phyloP scores from a whole-genome alignment of 2,797 vertebrate species.

The Myotis planiceps region DNA sequence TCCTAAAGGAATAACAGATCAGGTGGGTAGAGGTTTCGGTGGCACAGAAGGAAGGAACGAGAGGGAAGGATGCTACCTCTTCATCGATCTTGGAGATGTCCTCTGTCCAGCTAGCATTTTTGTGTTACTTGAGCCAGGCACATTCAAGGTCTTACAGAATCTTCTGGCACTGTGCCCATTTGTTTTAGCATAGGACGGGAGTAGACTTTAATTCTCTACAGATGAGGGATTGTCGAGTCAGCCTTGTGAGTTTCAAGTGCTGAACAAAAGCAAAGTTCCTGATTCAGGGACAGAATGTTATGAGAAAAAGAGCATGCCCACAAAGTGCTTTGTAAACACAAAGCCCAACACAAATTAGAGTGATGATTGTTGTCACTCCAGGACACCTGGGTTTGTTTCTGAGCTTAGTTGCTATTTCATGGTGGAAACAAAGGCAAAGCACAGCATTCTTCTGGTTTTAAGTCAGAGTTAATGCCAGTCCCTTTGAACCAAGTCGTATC shows the following conservation, averaged over 20 bases:
- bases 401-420: neutral
- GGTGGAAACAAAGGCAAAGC: neutral
- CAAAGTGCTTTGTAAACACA: constrained; percentile 9
- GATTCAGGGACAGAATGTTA: constrained; percentile 1
- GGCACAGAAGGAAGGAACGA: neutral
- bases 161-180: neutral
- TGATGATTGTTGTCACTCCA: neutral
- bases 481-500: neutral
- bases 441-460: neutral
- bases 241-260: constrained; percentile 3
- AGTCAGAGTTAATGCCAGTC: neutral
- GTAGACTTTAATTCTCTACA: neutral
- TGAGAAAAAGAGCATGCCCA: neutral
- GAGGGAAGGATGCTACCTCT: neutral
- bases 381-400: neutral
- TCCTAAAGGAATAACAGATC: neutral
- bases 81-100: neutral
- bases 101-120: neutral
- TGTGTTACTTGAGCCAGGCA: neutral
- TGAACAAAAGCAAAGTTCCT: neutral
- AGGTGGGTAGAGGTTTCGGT: neutral
- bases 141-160: neutral
- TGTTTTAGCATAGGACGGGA: neutral
- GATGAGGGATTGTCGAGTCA: constrained; percentile 14
- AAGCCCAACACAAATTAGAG: neutral